Evolutionary conservation across 2,113 vertebrate species (phyloP), one percentile per base, ranked within the genome.

Genomic region (Poeciliopsis turrubarensis): DNA sequence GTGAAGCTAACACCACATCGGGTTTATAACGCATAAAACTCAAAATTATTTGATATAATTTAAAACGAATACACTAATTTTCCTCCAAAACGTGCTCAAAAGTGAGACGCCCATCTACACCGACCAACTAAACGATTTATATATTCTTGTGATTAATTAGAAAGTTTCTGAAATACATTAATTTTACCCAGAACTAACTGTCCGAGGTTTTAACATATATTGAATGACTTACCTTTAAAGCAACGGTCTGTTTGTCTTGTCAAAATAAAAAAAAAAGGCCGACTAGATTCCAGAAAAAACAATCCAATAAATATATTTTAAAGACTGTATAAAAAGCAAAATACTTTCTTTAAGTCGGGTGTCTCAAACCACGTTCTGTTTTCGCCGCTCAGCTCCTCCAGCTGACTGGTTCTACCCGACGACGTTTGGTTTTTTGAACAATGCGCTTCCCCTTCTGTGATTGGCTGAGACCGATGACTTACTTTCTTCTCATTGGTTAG

Each of bases 381-480:
- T 25, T 26, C 22, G 15, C 0, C 6, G 32, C 3, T 30, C 22
- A 25, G n/a, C 27, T 13, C 2, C 2, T 54, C 15, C 72, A 72
- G 63, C 84, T 72, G 7, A 44, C 1, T 2, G 60, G 5, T 37
- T 77, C 75, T 30, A 73, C 37, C 66, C 10, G 51, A n/a, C 25
- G n/a, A n/a, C 30, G 25, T 83, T 89, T 68, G 4, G 19, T 31
- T 34, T 47, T 94, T 94, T 90, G 89, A 95, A 95, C 91, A 75
- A 91, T 86, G 92, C 93, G 89, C 82, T 51, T 72, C 69, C n/a
- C 0, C 19, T 5, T 2, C 29, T 47, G 14, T 14, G 86, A 91
- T 90, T 91, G 87, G 90, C 31, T 80, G 3, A 27, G 26, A 4
- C 4, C 0, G 0, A 14, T 1, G 0, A 14, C 2, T 25, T 0